Base-by-base conservation (phyloP, 2,113 vertebrate genomes). In the Cheirogaleus medius region DNA sequence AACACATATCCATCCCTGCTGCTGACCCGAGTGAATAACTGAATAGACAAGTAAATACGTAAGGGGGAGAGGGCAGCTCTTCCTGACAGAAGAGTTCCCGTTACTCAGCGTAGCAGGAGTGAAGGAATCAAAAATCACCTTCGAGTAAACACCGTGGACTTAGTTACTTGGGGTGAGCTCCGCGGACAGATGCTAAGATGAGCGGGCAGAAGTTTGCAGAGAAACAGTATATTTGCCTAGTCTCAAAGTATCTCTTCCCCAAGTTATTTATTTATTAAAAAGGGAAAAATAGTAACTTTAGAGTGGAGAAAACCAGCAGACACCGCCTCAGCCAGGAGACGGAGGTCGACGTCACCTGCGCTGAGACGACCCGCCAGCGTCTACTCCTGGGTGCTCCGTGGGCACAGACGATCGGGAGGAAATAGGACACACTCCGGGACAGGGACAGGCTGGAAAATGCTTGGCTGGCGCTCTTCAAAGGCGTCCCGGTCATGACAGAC, bases 191-290 rank as follows among this genome's bases (percentile, higher is more conserved):
- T 2, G 68, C 47, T 58, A 2, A 3, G 37, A 8, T 18, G 6
- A 34, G 64, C 7, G 52, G 54, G 76, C 3, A 21, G 25, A 39
- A 12, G 23, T 42, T 58, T 66, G 87, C 92, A 54, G 87, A 84
- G 97, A 94, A 94, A 88, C 66, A 60, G 91, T 93, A 82, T 93
- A 93, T 73, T 77, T 69, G 73, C 34, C n/a, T 80, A 10, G 17
- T 21, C 71, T 80, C 37, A 42, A 4, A 81, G 87, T 86, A 47
- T 44, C 88, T 88, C 77, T 60, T 85, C 80, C 66, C 39, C 85
- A 13, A 39, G 63, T 95, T 83, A 90, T 58, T 98, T 97, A 98
- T 77, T 97, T 93, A 97, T 96, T 94, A 29, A 95, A 84, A 92
- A 84, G 68, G 96, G 93, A 78, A 97, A 96, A 96, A 34, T 7